These are phyloP conservation scores for Archivesica marissinica DNA, from an alignment of 1,140 invertebrate species.

Conservation along the genomic window DNA sequence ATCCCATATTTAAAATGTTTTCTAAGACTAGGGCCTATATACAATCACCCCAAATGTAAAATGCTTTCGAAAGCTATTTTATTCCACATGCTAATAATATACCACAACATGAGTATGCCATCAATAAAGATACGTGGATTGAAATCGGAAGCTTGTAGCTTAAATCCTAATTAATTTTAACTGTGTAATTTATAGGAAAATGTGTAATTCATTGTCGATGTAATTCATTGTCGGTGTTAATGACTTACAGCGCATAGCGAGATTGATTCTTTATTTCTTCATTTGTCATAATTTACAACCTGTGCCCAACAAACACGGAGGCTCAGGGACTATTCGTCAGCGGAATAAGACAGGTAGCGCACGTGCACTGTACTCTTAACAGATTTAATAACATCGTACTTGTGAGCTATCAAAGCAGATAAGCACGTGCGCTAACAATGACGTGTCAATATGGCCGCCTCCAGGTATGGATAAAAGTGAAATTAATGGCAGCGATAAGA, in stretches of 20 bases:
- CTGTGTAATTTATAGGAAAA: too few species aligned
- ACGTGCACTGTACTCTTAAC: slow-evolving; percentile 3
- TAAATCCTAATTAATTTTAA: too few species aligned
- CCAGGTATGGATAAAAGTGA: slow-evolving; percentile 27
- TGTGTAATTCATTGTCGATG: too few species aligned
- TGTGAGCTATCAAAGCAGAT: slow-evolving; percentile 27
- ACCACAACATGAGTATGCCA: too few species aligned
- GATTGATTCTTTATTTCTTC: neutral
- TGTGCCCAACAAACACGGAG: neutral
- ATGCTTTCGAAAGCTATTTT: too few species aligned
- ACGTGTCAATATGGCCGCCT: slow-evolving; percentile 15
- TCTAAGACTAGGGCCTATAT: too few species aligned
- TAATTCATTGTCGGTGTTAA: neutral
- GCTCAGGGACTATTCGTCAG: neutral
- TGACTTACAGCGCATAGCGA: neutral
- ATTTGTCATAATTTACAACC: neutral
- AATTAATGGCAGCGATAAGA: slow-evolving; percentile 27
- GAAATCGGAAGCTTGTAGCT: too few species aligned
- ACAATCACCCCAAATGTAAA: too few species aligned
- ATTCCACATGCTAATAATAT: too few species aligned
- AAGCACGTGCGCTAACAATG: slow-evolving; percentile 29
- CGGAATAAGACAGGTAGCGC: neutral
- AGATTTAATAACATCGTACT: slow-evolving; percentile 13
- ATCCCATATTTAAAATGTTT: too few species aligned
- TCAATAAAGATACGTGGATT: too few species aligned